These are phyloP conservation scores for Cacajao melanocephalus DNA, from an alignment of 2,797 vertebrate species.

Conservation along the genomic window DNA sequence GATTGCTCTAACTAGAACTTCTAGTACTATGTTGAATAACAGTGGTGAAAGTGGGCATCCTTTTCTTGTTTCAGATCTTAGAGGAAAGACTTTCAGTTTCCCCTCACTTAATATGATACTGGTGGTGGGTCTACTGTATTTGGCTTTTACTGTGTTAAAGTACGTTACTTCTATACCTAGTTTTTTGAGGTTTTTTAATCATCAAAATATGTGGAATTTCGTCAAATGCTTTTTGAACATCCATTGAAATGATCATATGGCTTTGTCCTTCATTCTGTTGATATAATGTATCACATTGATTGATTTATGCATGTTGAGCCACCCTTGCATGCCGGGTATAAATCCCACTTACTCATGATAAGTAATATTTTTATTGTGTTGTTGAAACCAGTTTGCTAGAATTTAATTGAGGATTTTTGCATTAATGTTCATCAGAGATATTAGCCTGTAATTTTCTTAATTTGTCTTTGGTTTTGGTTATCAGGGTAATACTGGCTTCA, in stretches of 20 bases:
- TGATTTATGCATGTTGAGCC: background rate
- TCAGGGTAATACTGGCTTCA: background rate
- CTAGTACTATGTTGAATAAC: background rate
- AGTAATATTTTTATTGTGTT: background rate
- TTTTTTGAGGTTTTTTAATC: background rate
- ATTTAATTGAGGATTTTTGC: background rate
- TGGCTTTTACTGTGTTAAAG: background rate
- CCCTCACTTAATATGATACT: background rate
- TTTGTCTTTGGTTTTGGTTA: background rate
- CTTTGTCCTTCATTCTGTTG: background rate
- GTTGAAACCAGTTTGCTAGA: background rate
- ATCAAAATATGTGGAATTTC: background rate
- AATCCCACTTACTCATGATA: background rate
- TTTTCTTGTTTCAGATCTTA: background rate
- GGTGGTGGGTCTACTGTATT: background rate
- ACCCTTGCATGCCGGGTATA: background rate
- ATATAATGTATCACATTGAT: background rate
- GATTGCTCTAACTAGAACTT: background rate
- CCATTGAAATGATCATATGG: background rate
- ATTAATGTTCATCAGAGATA: background rate
- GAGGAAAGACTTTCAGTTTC: background rate
- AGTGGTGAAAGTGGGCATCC: background rate
- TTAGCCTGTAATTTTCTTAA: background rate
- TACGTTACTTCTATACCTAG: background rate
- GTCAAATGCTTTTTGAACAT: background rate